Conservation (phyloP, 2,888 invertebrate genomes). For the Phragmatobia fuliginosa region DNA sequence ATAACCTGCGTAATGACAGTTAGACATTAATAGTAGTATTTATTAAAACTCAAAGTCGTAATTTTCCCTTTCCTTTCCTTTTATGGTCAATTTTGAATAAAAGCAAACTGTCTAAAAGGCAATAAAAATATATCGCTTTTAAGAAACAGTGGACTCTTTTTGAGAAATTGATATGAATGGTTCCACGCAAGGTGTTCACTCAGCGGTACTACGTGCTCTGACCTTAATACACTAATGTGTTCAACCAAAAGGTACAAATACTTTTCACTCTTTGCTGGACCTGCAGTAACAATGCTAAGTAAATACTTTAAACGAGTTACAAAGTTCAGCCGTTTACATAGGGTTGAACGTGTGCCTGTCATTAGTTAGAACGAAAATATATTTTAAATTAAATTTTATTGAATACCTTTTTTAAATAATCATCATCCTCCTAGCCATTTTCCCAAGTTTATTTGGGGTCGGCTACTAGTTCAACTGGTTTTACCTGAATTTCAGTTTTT, state of each 20-base stretch:
- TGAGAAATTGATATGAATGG: slow-evolving; percentile 56
- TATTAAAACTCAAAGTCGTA: neutral
- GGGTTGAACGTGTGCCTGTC: neutral
- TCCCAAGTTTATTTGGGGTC: no score
- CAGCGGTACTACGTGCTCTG: slow-evolving; percentile 26
- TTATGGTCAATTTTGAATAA: neutral
- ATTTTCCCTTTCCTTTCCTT: neutral
- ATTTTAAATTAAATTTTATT: neutral
- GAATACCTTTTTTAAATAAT: neutral
- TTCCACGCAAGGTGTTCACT: slow-evolving; percentile 48
- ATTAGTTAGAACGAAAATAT: neutral
- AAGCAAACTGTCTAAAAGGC: slow-evolving; percentile 12
- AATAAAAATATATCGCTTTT: slow-evolving; percentile 36
- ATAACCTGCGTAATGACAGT: neutral
- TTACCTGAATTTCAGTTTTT: no score
- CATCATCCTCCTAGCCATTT: no score
- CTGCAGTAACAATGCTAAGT: slow-evolving; percentile 6
- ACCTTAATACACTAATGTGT: slow-evolving; percentile 46
- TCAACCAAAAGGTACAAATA: slow-evolving; percentile 11
- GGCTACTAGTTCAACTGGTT: no score
- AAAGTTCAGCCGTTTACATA: neutral
- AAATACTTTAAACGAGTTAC: slow-evolving; percentile 5
- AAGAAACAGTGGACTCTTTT: slow-evolving; percentile 35
- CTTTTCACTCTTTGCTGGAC: slow-evolving; percentile 7
- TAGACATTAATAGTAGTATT: neutral